Evolutionary conservation across 2,888 invertebrate species (phyloP), one percentile per base, ranked within the genome.

Genomic region (Lymantria dispar): DNA sequence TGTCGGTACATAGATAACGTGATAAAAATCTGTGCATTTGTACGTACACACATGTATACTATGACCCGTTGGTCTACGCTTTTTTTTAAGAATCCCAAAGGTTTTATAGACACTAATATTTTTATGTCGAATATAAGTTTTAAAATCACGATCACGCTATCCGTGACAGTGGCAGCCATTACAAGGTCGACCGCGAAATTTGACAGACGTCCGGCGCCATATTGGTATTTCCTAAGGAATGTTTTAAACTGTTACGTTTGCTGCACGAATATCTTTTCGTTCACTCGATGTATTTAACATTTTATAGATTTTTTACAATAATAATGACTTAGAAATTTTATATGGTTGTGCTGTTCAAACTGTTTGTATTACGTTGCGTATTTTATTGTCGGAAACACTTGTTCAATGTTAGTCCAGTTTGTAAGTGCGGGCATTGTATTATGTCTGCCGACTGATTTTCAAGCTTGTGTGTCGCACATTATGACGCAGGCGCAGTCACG

Each of bases 171-270:
- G 33, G 33, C 33, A 10, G 33, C 33, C 33, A 10, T 10, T 33
- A 49, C 83, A 83, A 83, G 86, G 83, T 74, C 80, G 64, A 47
- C 53, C 45, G 50, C 63, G 52, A 57, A 71, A 56, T 67, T 62
- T 60, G 62, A 55, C 59, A 60, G 55, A 55, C 64, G 64, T 59
- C 14, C 41, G 43, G 40, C 54, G 71, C 68, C 69, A 62, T 73
- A 62, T 71, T 71, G 64, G 65, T 64, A 61, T 71, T 64, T 75
- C 64, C 53, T 58, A 46, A 54, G 66, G 71, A 78, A 78, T 78
- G 72, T 64, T 48, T 57, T 22, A 22, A 22, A 22, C 3, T 22
- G 22, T 22, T 22, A 22, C 22, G 22, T 22, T 22, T 22, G 22
- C 22, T 22, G 22, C 22, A 22, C 22, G 5, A 22, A 3, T 22